Base-by-base conservation (phyloP, 2,113 vertebrate genomes). In the Saccopteryx bilineata region DNA sequence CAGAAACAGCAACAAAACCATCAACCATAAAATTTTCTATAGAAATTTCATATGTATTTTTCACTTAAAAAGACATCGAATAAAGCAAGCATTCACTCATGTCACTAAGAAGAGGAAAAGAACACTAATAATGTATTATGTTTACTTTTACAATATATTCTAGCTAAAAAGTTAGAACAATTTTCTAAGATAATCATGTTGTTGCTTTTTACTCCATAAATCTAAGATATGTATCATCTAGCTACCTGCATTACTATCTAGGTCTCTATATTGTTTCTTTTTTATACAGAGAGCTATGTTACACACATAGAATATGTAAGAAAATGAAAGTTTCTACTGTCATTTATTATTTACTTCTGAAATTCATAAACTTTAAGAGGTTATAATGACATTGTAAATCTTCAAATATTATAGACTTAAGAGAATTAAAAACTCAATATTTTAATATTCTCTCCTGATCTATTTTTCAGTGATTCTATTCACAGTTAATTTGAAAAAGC, bases 381-480 rank as follows among this genome's bases (percentile, higher is more conserved):
- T 84, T 96, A 84, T 96, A 97, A 97, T 71, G 11, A 61, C 90
- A 63, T 79, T 90, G 18, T 94, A 95, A 89, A 96, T 84, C 58
- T 92, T 95, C 95, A 94, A 81, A 80, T 90, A 97, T 86, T 96
- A 61, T 31, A 65, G 93, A 97, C 48, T 97, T 98, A 94, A 23
- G 75, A 17, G 88, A 82, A 74, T 26, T 95, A 96, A 7, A 39
- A 98, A 94, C 33, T 97, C 96, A 96, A 26, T 80, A 97, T 96
- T 97, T 97, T 95, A 98, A 97, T 97, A 96, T 97, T 98, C 68
- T 97, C 54, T 93, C 96, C 91, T 97, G 95, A 97, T 97, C 69
- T 97, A 24, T 93, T 2, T 97, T 97, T 96, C 87, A 95, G 54
- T 97, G 95, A 46, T 48, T 96, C 58, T 96, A 74, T 93, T 97